A percentile compares a stretch with the other conserved stretches of the same genome.
These are phyloP conservation scores for Phalanger gymnotis DNA, from an alignment of 2,797 vertebrate species.

Conservation along the genomic window DNA sequence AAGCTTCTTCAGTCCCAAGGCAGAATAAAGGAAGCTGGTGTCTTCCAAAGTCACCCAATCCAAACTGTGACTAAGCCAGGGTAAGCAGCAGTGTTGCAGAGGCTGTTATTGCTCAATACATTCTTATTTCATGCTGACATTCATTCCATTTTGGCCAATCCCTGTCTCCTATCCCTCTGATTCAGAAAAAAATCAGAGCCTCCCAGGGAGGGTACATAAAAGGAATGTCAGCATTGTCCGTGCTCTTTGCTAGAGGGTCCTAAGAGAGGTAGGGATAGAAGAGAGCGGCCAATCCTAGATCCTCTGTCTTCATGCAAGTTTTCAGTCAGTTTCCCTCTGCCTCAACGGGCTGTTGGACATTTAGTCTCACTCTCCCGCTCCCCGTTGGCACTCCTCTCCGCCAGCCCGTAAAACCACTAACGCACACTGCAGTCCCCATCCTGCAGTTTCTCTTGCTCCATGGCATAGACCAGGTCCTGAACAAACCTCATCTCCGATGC, in stretches of 20 bases:
- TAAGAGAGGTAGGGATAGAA: not conserved
- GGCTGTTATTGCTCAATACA: not conserved
- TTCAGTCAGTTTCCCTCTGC: not conserved
- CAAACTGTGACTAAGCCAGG: not conserved
- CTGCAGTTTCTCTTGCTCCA: slow-evolving; percentile 88
- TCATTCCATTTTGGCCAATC: not conserved
- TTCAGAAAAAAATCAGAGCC: not conserved
- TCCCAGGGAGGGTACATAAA: not conserved
- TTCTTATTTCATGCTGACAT: not conserved
- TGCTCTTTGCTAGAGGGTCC: not conserved
- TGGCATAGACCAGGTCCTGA: slow-evolving; percentile 93
- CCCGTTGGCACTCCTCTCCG: not conserved
- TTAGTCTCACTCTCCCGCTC: not conserved
- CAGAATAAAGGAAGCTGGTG: not conserved
- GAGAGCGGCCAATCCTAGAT: not conserved
- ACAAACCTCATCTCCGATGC: slow-evolving; percentile 95
- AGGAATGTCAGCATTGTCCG: not conserved
- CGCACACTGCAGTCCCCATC: slow-evolving; percentile 86
- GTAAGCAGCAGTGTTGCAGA: not conserved
- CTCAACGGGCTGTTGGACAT: not conserved
- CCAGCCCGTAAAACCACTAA: slow-evolving; percentile 66
- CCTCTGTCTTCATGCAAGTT: not conserved
- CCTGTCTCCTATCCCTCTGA: not conserved
- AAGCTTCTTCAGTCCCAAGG: not conserved
- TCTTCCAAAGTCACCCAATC: not conserved